phyloP scores from a whole-genome alignment of 1,140 invertebrate genomes.

The Coelopa frigida region DNA sequence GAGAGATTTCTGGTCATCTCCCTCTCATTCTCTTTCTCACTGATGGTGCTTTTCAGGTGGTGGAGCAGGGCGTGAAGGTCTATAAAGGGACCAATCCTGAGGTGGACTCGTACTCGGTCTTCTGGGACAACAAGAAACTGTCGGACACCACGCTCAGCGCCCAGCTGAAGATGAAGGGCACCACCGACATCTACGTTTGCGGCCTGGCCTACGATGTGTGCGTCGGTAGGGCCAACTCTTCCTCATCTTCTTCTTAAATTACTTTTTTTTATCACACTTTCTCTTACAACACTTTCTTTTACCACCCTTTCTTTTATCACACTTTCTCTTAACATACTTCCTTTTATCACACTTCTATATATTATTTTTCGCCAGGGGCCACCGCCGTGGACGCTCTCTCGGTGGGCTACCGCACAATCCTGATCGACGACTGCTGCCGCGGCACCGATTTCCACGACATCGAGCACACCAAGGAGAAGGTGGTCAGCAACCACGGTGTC shows the following conservation, averaged over 20 bases:
- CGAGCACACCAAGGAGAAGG: slow-evolving; percentile 68
- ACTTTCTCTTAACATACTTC: background rate
- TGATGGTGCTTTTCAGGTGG: too few relatives aligned
- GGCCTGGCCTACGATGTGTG: slow-evolving; percentile 95
- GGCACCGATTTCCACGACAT: slow-evolving; percentile 82
- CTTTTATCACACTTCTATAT: background rate
- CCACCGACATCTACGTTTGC: slow-evolving; percentile 91
- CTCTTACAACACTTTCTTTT: slow-evolving; percentile 1
- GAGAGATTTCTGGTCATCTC: background rate
- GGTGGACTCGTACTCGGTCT: slow-evolving; percentile 95
- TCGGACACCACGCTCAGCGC: slow-evolving; percentile 78
- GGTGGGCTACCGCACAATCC: slow-evolving; percentile 80
- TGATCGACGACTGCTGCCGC: slow-evolving; percentile 85
- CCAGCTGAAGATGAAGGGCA: slow-evolving; percentile 68
- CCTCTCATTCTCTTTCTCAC: too few relatives aligned
- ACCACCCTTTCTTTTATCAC: too few relatives aligned
- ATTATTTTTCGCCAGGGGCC: too few relatives aligned
- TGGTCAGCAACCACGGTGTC: slow-evolving; percentile 66
- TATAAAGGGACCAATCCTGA: slow-evolving; percentile 92
- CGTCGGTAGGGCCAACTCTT: slow-evolving; percentile 72
- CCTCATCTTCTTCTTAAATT: too few relatives aligned
- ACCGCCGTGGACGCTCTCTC: slow-evolving; percentile 80
- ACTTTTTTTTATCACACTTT: too few relatives aligned
- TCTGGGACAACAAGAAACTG: slow-evolving; percentile 93
- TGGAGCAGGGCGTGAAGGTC: slow-evolving; percentile 70